Percentiles rank a stretch among this genome's conserved stretches.
These are phyloP conservation scores for Mesocentrotus franciscanus DNA, from an alignment of 53 echinoderm and acorn worm species.

Conservation along the genomic window DNA sequence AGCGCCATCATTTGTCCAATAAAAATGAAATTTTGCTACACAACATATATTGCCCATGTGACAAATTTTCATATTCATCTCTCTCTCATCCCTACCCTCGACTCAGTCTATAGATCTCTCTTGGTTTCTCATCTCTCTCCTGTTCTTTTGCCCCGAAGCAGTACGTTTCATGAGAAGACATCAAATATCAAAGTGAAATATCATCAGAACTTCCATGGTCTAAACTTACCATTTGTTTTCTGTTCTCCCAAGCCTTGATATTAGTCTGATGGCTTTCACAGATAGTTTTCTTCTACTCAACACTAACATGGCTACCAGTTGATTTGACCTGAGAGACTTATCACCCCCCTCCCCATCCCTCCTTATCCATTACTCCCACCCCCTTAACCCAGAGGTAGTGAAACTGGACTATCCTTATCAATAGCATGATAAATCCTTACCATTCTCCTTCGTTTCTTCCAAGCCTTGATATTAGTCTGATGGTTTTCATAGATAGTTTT, in stretches of 20 bases:
- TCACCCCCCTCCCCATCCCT: too few relatives aligned
- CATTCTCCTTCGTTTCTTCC: constrained; percentile 96
- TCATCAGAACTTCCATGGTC: too few relatives aligned
- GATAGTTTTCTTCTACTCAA: constrained; percentile 88
- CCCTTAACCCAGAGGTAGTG: too few relatives aligned
- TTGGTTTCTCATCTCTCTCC: too few relatives aligned
- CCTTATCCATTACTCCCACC: not conserved
- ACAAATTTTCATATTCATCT: too few relatives aligned
- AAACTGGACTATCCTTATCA: too few relatives aligned
- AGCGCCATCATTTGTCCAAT: not conserved
- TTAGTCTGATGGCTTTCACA: constrained; percentile 74
- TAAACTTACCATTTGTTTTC: constrained; percentile 83
- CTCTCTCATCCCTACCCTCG: too few relatives aligned
- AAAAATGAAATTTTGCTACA: not conserved
- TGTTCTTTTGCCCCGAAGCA: too few relatives aligned
- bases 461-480: constrained; percentile 81
- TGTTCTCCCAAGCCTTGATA: constrained; percentile 93
- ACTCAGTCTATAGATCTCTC: too few relatives aligned
- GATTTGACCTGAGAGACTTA: not conserved
- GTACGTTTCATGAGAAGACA: too few relatives aligned
- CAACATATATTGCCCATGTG: not conserved
- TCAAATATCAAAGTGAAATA: too few relatives aligned
- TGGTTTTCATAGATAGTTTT: constrained; percentile 80
- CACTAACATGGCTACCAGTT: constrained; percentile 80
- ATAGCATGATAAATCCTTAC: constrained; percentile 29